These are phyloP conservation scores for Sebastes melanostomus DNA, from an alignment of 2,797 vertebrate species.

Conservation along the genomic window DNA sequence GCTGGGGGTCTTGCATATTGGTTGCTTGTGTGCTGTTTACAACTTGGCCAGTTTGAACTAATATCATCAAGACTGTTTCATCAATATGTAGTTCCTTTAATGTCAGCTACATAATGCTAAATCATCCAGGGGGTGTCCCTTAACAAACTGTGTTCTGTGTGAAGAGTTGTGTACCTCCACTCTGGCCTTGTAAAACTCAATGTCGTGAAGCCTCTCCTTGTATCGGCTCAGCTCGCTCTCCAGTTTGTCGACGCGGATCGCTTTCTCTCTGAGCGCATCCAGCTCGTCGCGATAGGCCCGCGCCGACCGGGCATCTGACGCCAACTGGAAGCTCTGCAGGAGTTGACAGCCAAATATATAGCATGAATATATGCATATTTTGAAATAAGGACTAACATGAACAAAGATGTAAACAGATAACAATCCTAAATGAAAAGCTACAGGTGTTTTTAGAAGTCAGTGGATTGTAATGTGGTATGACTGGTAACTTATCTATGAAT, in stretches of 20 bases:
- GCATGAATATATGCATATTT: not conserved
- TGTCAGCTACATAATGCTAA: not conserved
- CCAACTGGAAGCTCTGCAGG: conserved; percentile 91
- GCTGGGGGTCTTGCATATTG: not conserved
- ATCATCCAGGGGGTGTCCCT: not conserved
- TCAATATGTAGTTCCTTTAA: not conserved
- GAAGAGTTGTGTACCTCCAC: conserved; percentile 87
- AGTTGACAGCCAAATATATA: not conserved
- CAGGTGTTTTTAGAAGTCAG: not conserved
- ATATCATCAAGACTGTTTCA: not conserved
- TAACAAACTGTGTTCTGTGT: not conserved
- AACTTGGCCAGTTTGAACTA: not conserved
- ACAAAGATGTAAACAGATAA: not conserved
- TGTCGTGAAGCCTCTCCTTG: conserved; percentile 96
- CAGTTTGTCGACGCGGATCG: conserved; percentile 95
- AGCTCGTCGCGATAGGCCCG: conserved; percentile 95
- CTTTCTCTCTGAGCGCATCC: conserved; percentile 94
- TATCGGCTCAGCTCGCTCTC: conserved; percentile 95
- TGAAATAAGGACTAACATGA: not conserved
- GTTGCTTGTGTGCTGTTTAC: not conserved
- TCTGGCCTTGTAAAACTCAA: conserved; percentile 98
- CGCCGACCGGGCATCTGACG: conserved; percentile 93
- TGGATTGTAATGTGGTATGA: not conserved
- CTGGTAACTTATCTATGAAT: not conserved
- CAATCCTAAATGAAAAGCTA: not conserved